Conservation (phyloP, 2,888 invertebrate genomes). For the Melinaea marsaeus region DNA sequence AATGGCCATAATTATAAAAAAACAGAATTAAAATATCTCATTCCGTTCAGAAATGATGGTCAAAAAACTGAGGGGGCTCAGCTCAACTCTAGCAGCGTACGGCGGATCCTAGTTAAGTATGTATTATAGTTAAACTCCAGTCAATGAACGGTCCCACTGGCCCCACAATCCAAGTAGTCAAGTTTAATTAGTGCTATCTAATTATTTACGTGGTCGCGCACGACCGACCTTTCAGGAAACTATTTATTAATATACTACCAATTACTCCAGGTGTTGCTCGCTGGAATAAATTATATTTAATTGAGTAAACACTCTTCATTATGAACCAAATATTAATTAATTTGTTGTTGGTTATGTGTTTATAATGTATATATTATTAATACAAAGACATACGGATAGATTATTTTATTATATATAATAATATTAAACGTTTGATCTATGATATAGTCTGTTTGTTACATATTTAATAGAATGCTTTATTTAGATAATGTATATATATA, state of each 20-base stretch:
- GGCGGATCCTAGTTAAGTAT: too few species aligned
- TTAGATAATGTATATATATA: background rate
- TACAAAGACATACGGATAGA: background rate
- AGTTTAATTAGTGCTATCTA: slow-evolving; percentile 71
- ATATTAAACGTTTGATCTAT: slow-evolving; percentile 28
- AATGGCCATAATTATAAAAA: too few species aligned
- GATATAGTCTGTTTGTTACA: slow-evolving; percentile 27
- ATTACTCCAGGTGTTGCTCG: background rate
- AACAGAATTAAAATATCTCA: too few species aligned
- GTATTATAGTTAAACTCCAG: slow-evolving; percentile 11
- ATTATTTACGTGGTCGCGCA: slow-evolving; percentile 66
- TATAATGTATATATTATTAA: background rate
- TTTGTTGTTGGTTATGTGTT: too few species aligned
- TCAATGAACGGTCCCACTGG: slow-evolving; percentile 32
- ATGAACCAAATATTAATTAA: too few species aligned
- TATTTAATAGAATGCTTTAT: background rate
- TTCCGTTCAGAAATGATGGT: too few species aligned
- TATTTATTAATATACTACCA: slow-evolving; percentile 41
- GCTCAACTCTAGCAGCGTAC: too few species aligned
- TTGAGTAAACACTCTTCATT: too few species aligned
- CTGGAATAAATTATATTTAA: background rate
- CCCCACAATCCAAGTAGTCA: slow-evolving; percentile 35
- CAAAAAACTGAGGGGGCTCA: too few species aligned
- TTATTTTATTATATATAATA: slow-evolving; percentile 3
- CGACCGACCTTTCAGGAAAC: slow-evolving; percentile 48